A percentile compares a stretch with the other conserved stretches of the same genome.
phyloP scores from a whole-genome alignment of 2,113 vertebrate species.

The Talpa occidentalis region DNA sequence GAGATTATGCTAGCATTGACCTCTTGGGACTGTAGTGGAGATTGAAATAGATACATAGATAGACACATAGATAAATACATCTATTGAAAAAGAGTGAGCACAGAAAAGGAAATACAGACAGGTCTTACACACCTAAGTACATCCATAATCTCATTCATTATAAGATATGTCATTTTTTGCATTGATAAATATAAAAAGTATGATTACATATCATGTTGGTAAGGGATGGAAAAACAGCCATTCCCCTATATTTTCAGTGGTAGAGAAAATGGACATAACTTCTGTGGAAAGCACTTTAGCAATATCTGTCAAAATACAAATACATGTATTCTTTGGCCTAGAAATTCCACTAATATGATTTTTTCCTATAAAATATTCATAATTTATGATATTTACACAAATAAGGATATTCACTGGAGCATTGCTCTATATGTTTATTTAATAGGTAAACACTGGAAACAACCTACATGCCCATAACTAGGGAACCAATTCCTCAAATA shows the following conservation, averaged over 20 bases:
- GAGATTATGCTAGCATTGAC: not conserved
- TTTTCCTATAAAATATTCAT: not conserved
- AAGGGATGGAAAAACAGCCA: not conserved
- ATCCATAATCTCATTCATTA: too few species aligned
- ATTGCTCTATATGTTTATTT: not conserved
- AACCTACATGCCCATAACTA: not conserved
- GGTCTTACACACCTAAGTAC: not conserved
- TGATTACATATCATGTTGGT: not conserved
- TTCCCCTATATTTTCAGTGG: not conserved
- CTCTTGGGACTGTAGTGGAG: not conserved
- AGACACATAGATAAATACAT: too few species aligned
- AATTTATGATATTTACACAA: conserved; percentile 16
- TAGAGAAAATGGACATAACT: not conserved
- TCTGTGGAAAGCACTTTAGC: not conserved
- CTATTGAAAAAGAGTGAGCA: not conserved
- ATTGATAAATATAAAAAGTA: not conserved
- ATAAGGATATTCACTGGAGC: not conserved
- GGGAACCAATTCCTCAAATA: not conserved
- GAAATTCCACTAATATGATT: not conserved
- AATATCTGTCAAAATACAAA: conserved; percentile 20
- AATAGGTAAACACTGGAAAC: not conserved
- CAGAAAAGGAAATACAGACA: not conserved
- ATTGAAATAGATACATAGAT: not conserved
- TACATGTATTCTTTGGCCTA: not conserved
- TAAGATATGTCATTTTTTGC: too few species aligned